Conservation (phyloP, 2,797 vertebrate species). For the Sebastes jordani region DNA sequence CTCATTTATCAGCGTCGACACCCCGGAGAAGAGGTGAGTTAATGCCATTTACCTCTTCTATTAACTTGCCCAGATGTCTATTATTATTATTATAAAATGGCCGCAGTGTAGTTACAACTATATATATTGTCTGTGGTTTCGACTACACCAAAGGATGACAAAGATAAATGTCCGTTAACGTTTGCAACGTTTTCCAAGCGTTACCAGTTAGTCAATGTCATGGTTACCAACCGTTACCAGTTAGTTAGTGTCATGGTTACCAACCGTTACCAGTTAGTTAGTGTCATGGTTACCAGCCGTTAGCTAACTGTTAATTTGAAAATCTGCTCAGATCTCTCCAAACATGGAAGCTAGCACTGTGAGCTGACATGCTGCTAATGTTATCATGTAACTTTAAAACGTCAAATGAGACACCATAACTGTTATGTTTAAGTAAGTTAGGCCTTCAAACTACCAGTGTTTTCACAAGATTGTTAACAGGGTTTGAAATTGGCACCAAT, state of each 20-base stretch:
- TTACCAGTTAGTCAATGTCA: not conserved
- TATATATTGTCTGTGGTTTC: no score
- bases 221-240: no score
- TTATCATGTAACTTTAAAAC: not conserved
- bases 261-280: no score
- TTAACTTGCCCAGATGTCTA: not conserved
- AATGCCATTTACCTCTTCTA: not conserved
- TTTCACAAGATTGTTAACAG: no score
- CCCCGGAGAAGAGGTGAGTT: constrained; percentile 77
- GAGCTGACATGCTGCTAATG: no score
- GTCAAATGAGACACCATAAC: not conserved
- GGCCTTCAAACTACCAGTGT: not conserved
- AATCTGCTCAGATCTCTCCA: no score
- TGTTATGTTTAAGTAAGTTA: not conserved
- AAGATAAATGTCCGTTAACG: not conserved
- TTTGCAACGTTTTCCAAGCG: no score
- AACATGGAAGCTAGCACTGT: not conserved
- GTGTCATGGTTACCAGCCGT: no score
- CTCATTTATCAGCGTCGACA: constrained; percentile 72
- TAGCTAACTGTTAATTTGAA: no score
- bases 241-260: no score
- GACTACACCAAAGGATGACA: not conserved
- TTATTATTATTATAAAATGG: not conserved
- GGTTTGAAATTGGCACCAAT: no score
- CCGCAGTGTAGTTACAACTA: fast-evolving